These are phyloP conservation scores for Machimus rusticus DNA, from an alignment of 2,888 invertebrate genomes.

Conservation along the genomic window DNA sequence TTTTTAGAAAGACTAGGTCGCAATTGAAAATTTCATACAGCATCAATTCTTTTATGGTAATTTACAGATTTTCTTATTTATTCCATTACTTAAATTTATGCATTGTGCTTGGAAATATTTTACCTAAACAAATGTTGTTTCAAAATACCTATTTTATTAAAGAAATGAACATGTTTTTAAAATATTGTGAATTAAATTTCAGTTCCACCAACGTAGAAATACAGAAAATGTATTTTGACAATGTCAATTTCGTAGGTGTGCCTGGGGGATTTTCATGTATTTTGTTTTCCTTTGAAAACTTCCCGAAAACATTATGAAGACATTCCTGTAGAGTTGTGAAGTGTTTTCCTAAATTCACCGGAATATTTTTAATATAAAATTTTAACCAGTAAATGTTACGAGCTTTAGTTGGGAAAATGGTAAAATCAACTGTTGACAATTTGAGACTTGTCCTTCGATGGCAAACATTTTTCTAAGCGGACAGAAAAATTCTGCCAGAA, in stretches of 20 bases:
- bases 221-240: constrained; percentile 10
- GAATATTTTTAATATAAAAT: not conserved
- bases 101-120: not conserved
- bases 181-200: not conserved
- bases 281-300: not conserved
- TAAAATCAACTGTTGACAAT: not conserved
- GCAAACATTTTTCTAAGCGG: constrained; percentile 7
- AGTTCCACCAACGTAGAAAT: not conserved
- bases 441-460: not conserved
- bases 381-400: not conserved
- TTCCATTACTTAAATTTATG: not conserved
- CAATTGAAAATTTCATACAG: not conserved
- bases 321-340: not conserved
- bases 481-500: not conserved
- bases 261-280: not conserved
- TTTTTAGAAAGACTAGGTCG: not conserved
- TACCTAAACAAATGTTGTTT: not conserved
- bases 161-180: not conserved
- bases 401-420: not conserved
- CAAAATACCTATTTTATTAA: not conserved
- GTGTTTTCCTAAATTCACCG: not conserved
- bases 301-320: not conserved
- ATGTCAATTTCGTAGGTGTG: constrained; percentile 39
- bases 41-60: not conserved
- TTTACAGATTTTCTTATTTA: not conserved